Percentiles rank a stretch among this genome's conserved stretches.
phyloP scores from a whole-genome alignment of 53 echinoderm and acorn worm species.

The Echinometra lucunter region DNA sequence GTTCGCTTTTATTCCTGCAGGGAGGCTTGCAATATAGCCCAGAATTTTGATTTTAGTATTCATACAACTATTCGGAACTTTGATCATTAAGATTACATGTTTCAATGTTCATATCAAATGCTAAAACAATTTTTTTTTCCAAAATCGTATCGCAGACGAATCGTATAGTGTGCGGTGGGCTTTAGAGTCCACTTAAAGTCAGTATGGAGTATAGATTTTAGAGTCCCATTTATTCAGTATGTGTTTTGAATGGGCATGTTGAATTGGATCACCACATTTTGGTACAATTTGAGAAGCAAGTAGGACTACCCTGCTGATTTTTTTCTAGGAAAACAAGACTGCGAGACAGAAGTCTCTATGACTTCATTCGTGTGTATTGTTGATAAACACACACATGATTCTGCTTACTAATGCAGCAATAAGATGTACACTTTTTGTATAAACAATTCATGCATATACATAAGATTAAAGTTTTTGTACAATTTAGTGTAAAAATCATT shows the following conservation, averaged over 20 bases:
- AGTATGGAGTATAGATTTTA: too few relatives aligned
- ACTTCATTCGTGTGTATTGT: background rate
- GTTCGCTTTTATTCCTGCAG: too few relatives aligned
- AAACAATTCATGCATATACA: conserved; percentile 3
- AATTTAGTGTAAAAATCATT: conserved; percentile 44
- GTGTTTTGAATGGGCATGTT: background rate
- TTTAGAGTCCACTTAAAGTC: too few relatives aligned
- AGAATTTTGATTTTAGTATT: too few relatives aligned
- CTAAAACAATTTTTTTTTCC: too few relatives aligned
- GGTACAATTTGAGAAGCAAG: background rate
- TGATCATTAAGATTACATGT: too few relatives aligned
- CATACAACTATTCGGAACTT: too few relatives aligned
- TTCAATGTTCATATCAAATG: too few relatives aligned
- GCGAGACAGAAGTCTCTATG: background rate
- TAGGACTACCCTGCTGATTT: background rate
- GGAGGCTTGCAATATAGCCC: too few relatives aligned
- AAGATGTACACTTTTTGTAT: conserved; percentile 28
- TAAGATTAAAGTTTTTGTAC: conserved; percentile 39
- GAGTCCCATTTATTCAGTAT: too few relatives aligned
- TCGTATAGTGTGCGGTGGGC: too few relatives aligned
- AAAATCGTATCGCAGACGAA: too few relatives aligned
- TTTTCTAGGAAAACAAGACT: background rate
- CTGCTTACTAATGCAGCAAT: conserved; percentile 28
- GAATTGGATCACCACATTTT: background rate
- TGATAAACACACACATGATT: background rate